Percentiles rank a stretch among this genome's conserved stretches.
Evolutionary conservation across 2,797 vertebrate genomes (phyloP).

Genomic region (Rhabdophis nuchalis): DNA sequence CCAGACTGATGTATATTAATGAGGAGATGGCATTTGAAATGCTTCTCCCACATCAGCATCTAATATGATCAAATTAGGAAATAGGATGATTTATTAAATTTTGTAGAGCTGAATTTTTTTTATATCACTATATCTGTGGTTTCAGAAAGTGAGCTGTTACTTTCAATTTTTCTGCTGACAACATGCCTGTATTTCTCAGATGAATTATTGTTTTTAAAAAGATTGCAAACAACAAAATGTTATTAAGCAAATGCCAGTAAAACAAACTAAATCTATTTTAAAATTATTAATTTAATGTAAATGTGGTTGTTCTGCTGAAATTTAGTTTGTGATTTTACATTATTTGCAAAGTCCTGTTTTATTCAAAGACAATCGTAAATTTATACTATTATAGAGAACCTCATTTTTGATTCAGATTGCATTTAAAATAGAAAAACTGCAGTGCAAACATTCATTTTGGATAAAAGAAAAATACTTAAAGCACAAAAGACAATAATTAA

Average conservation of each 20-base stretch:
- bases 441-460: slow-evolving; percentile 53
- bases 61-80: slow-evolving; percentile 87
- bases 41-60: slow-evolving; percentile 84
- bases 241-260: slow-evolving; percentile 85
- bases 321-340: slow-evolving; percentile 80
- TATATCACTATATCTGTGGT: slow-evolving; percentile 72
- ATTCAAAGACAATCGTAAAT: slow-evolving; percentile 77
- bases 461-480: slow-evolving; percentile 45
- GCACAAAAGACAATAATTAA: not conserved
- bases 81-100: slow-evolving; percentile 87
- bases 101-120: slow-evolving; percentile 76
- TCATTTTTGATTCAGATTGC: slow-evolving; percentile 64
- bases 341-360: slow-evolving; percentile 75
- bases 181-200: slow-evolving; percentile 71
- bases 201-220: slow-evolving; percentile 81
- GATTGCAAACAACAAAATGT: slow-evolving; percentile 78
- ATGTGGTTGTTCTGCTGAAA: slow-evolving; percentile 78
- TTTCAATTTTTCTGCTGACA: slow-evolving; percentile 78
- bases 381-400: slow-evolving; percentile 69
- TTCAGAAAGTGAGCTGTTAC: slow-evolving; percentile 80
- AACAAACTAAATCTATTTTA: slow-evolving; percentile 81
- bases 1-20: slow-evolving; percentile 87
- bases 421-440: slow-evolving; percentile 58
- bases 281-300: slow-evolving; percentile 84
- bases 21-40: slow-evolving; percentile 79